phyloP scores from a whole-genome alignment of 2,888 invertebrate genomes.

The Anarsia innoxiella region DNA sequence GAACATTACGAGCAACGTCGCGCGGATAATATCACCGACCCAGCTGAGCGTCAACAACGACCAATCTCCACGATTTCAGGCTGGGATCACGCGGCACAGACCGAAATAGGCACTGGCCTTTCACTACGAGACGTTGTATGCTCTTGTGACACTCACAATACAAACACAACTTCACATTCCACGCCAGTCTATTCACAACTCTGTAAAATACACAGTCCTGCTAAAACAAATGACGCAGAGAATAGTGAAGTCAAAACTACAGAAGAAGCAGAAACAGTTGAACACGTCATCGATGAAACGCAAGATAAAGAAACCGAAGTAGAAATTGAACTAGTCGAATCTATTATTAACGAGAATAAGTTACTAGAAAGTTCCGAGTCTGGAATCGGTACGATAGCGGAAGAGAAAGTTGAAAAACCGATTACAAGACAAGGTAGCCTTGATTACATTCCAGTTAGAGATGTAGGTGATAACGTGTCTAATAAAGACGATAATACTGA shows the following conservation, averaged over 20 bases:
- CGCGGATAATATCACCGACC: slow-evolving; percentile 96
- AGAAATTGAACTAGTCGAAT: slow-evolving; percentile 43
- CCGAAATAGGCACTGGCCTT: slow-evolving; percentile 61
- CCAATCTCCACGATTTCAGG: slow-evolving; percentile 98
- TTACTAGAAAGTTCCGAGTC: slow-evolving; percentile 56
- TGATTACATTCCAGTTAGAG: slow-evolving; percentile 69
- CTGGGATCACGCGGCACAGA: slow-evolving; percentile 60
- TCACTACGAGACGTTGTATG: slow-evolving; percentile 63
- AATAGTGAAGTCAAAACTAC: slow-evolving; percentile 48
- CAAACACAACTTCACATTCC: slow-evolving; percentile 39
- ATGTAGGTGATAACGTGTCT: slow-evolving; percentile 53
- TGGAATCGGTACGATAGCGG: slow-evolving; percentile 47
- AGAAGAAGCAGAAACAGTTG: slow-evolving; percentile 33
- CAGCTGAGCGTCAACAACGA: slow-evolving; percentile 91
- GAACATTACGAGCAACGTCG: slow-evolving; percentile 96
- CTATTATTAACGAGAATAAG: slow-evolving; percentile 49
- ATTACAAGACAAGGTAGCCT: slow-evolving; percentile 61
- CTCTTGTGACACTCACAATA: slow-evolving; percentile 38
- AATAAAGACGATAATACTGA: slow-evolving; percentile 65
- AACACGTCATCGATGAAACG: slow-evolving; percentile 45
- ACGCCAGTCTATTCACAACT: slow-evolving; percentile 77
- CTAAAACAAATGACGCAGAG: slow-evolving; percentile 37
- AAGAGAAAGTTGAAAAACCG: slow-evolving; percentile 50
- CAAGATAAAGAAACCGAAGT: neutral
- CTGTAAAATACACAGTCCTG: slow-evolving; percentile 76